Evolutionary conservation across 2,888 invertebrate species (phyloP).

Genomic region (Aproaerema taeniolella): DNA sequence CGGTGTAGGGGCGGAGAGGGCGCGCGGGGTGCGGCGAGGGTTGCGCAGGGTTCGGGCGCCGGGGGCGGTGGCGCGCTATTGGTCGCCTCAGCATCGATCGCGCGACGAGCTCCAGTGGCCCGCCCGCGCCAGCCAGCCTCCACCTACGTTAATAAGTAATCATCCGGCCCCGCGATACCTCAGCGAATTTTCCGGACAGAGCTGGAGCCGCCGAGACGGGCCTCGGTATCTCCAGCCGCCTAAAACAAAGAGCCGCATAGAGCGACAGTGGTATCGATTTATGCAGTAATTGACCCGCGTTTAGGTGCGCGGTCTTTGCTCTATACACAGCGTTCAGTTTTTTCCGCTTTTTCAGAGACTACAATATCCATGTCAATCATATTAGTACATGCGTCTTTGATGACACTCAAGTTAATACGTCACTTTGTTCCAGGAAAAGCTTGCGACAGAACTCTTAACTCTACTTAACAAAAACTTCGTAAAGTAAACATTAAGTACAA

Average conservation of each 20-base stretch:
- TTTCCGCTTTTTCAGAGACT: neutral
- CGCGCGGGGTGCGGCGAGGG: conserved; percentile 53
- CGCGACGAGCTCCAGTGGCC: conserved; percentile 65
- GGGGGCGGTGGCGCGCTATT: conserved; percentile 72
- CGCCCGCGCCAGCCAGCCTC: conserved; percentile 73
- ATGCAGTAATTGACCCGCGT: conserved; percentile 68
- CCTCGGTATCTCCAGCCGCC: conserved; percentile 64
- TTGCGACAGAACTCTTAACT: no score
- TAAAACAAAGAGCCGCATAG: conserved; percentile 68
- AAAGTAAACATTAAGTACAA: no score
- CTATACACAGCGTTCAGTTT: conserved; percentile 47
- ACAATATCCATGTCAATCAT: neutral
- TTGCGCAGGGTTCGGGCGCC: conserved; percentile 58
- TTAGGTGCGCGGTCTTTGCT: conserved; percentile 60
- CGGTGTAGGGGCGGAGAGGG: conserved; percentile 63
- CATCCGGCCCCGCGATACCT: conserved; percentile 74
- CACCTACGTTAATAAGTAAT: conserved; percentile 78
- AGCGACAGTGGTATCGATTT: conserved; percentile 69
- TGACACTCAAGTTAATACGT: no score
- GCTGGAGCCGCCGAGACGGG: conserved; percentile 66
- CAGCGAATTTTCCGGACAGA: conserved; percentile 71
- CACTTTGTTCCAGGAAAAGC: no score
- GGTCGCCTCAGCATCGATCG: conserved; percentile 74
- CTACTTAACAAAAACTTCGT: no score
- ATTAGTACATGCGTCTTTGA: no score